phyloP scores from a whole-genome alignment of 2,888 invertebrate species.

The Caenorhabditis angaria region DNA sequence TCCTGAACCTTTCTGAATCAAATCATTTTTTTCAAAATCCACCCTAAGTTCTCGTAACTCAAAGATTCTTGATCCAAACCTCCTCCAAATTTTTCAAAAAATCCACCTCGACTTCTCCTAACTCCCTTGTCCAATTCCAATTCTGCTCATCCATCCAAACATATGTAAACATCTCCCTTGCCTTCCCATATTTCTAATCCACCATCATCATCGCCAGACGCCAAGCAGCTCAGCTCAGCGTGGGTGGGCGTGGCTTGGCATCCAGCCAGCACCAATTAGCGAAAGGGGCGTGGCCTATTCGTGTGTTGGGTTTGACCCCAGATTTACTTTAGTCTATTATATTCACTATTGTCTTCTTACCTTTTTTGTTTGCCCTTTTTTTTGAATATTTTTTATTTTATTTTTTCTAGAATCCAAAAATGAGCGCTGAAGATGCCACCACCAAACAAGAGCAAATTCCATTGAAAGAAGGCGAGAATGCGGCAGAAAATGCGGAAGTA shows the following conservation, averaged over 20 bases:
- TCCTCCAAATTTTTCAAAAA: too few relatives aligned
- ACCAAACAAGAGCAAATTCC: slow-evolving; percentile 61
- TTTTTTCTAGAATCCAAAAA: slow-evolving; percentile 12
- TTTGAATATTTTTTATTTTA: neutral
- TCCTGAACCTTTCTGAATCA: too few relatives aligned
- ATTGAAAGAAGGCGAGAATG: slow-evolving; percentile 60
- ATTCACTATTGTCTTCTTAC: neutral
- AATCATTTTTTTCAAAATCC: too few relatives aligned
- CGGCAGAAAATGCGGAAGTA: slow-evolving; percentile 41
- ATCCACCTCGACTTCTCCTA: neutral
- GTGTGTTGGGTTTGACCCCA: neutral
- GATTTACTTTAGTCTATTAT: neutral
- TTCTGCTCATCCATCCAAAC: neutral
- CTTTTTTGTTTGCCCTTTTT: neutral
- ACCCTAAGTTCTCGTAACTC: too few relatives aligned
- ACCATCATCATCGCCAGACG: neutral
- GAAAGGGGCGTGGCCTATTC: neutral
- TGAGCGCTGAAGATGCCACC: slow-evolving; percentile 33
- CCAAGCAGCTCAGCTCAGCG: neutral
- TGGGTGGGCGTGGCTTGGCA: slow-evolving; percentile 8
- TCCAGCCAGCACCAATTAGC: slow-evolving; percentile 1
- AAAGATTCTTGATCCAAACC: too few relatives aligned
- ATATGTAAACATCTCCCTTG: neutral
- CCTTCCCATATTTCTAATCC: neutral
- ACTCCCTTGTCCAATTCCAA: neutral